phyloP scores from a whole-genome alignment of 1,140 invertebrate species.

The Idris sp. region DNA sequence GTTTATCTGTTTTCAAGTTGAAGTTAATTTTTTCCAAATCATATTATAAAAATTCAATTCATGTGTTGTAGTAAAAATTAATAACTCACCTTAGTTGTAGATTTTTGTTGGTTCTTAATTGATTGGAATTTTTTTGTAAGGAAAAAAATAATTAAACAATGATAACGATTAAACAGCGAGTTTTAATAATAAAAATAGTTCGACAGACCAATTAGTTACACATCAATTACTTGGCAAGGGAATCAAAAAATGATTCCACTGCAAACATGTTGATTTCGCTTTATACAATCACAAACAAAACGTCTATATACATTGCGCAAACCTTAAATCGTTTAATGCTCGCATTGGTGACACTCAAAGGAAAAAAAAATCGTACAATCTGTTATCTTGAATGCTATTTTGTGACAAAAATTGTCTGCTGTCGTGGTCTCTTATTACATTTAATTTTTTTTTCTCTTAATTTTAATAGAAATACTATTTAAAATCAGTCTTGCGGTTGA shows the following conservation, averaged over 20 bases:
- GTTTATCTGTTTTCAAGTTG: no score
- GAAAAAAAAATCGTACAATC: conserved; percentile 15
- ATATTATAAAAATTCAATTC: background rate
- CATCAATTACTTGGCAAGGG: conserved; percentile 66
- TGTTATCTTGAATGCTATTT: no score
- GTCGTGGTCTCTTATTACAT: conserved; percentile 38
- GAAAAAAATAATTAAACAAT: conserved; percentile 24
- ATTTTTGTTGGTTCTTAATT: no score
- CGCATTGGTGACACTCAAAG: conserved; percentile 6
- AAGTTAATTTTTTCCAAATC: no score
- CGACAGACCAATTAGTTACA: conserved; percentile 70
- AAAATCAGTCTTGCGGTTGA: conserved; percentile 79
- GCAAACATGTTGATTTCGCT: conserved; percentile 20
- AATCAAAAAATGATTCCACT: conserved; percentile 48
- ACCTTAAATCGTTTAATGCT: conserved; percentile 4
- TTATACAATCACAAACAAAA: conserved; percentile 43
- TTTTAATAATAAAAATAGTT: conserved; percentile 79
- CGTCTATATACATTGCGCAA: no score
- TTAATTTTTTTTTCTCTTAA: conserved; percentile 68
- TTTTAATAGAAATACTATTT: conserved; percentile 76
- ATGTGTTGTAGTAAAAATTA: no score
- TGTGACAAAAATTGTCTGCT: conserved; percentile 36
- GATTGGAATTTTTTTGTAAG: background rate
- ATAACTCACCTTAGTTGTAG: no score
- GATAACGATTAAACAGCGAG: conserved; percentile 76